Percentiles rank a stretch among this genome's conserved stretches.
Conservation (phyloP, 1,140 invertebrate genomes). For the Drosophila ironensis region DNA sequence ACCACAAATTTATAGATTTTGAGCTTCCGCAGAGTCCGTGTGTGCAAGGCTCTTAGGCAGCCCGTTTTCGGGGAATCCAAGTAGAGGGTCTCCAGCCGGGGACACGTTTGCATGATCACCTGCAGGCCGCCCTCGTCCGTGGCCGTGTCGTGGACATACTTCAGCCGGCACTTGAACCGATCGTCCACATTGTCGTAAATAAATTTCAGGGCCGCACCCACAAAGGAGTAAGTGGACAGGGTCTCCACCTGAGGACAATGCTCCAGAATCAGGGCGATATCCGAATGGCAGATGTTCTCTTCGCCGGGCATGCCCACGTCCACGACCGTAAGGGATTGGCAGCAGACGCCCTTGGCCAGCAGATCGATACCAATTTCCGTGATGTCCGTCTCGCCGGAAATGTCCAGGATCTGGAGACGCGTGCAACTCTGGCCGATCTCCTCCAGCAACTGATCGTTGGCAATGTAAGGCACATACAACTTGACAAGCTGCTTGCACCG, state of each 20-base stretch:
- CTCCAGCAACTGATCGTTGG: conserved; percentile 86
- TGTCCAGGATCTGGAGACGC: conserved; percentile 84
- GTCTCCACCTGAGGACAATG: conserved; percentile 85
- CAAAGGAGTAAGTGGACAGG: conserved; percentile 85
- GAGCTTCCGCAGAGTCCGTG: conserved; percentile 82
- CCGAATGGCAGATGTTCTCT: conserved; percentile 85
- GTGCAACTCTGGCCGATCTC: conserved; percentile 84
- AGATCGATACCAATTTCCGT: conserved; percentile 85
- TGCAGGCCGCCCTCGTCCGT: conserved; percentile 84
- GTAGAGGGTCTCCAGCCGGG: conserved; percentile 85
- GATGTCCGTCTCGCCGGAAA: conserved; percentile 86
- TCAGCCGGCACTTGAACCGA: conserved; percentile 84
- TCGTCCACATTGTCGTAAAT: conserved; percentile 83
- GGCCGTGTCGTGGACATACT: conserved; percentile 85
- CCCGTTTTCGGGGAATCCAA: conserved; percentile 84
- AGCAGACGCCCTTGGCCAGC: conserved; percentile 82
- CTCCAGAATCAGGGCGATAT: conserved; percentile 84
- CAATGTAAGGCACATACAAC: conserved; percentile 86
- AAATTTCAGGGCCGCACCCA: conserved; percentile 84
- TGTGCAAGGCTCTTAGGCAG: conserved; percentile 83
- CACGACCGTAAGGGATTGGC: conserved; percentile 84
- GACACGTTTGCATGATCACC: conserved; percentile 84
- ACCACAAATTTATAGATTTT: conserved; percentile 86
- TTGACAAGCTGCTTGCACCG: conserved; percentile 84
- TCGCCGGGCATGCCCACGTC: conserved; percentile 87